phyloP scores from a whole-genome alignment of 2,888 invertebrate species.

The Archips crataeganus region DNA sequence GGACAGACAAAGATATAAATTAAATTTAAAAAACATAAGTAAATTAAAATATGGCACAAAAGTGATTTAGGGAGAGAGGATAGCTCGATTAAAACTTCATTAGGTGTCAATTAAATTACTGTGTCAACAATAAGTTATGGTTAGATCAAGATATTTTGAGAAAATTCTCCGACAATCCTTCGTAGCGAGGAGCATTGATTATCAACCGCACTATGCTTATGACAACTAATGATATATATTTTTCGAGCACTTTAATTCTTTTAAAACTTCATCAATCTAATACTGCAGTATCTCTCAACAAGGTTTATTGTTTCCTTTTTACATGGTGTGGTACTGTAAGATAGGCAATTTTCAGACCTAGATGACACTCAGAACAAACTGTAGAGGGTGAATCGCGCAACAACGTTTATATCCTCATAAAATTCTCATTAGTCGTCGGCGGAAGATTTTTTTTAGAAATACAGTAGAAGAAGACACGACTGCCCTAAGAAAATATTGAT shows the following conservation, averaged over 20 bases:
- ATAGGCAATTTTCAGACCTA: not conserved
- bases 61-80: not conserved
- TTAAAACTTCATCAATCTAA: not conserved
- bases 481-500: not conserved
- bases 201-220: not conserved
- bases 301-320: too few species aligned
- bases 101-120: not conserved
- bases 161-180: too few species aligned
- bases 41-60: conserved; percentile 17
- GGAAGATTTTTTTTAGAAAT: not conserved
- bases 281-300: not conserved
- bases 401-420: not conserved
- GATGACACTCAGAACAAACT: not conserved
- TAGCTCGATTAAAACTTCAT: not conserved
- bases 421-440: not conserved
- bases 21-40: not conserved
- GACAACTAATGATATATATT: not conserved
- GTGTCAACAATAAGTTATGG: not conserved
- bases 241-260: not conserved
- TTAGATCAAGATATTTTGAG: too few species aligned
- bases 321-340: not conserved
- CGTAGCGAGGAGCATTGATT: not conserved
- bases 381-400: not conserved
- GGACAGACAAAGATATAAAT: conserved; percentile 74
- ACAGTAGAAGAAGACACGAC: not conserved